Base-by-base conservation (phyloP, 2,113 vertebrate species). In the Tenrec ecaudatus region DNA sequence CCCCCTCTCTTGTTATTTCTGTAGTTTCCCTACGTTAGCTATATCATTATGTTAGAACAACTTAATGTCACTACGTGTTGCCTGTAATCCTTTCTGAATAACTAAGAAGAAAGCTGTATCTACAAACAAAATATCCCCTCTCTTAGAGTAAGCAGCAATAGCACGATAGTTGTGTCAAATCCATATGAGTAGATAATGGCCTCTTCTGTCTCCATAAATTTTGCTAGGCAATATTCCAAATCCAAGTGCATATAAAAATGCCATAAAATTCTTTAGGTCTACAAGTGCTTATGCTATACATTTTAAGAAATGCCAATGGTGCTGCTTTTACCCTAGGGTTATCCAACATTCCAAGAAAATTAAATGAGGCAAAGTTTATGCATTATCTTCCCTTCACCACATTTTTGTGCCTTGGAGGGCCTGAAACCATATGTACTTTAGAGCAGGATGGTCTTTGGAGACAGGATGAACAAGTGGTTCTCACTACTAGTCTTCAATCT, bases 401-500 rank as follows among this genome's bases (percentile, higher is more conserved):
- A 53, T 12, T 53, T 53, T 53, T 53, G 47, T 53, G 47, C 9
- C 47, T 53, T 53, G 47, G 47, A 53, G 47, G 47, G 9, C 99
- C 99, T 31, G 99, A 98, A 95, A 99, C 99, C 43, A 99, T 92
- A 89, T 99, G 93, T 99, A 99, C 94, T 98, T 99, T 76, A 99
- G 97, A 87, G 98, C 98, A 3, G 99, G 98, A 31, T 99, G 98
- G 93, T 99, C 99, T 98, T 98, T 98, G 31, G 98, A 97, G 36
- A 99, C 90, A 3, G 98, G 97, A 86, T 99, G 98, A 83, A 99
- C 99, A 31, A 99, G 98, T 6, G 99, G 98, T 43, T 99, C 99
- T 60, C 99, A 99, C 22, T 99, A 99, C 99, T 99, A 99, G 95
- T 99, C 99, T 96, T 99, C 99, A 93, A 99, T 99, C 94, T 99